Conservation (phyloP, 92 coral and sea anemone genomes). For the Pocillopora meandrina region DNA sequence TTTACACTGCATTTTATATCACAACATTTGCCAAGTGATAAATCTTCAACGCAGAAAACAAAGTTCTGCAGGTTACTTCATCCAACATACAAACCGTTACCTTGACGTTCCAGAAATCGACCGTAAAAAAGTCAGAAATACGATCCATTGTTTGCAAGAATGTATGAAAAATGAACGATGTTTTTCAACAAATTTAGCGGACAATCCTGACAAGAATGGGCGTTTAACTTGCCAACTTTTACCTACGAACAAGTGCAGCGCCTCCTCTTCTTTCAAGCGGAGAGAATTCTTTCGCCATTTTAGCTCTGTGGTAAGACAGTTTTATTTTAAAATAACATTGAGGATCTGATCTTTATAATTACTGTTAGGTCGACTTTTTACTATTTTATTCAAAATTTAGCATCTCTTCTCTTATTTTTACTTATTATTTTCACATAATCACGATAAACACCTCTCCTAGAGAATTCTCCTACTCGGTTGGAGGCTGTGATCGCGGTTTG, state of each 20-base stretch:
- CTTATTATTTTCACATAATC: no score
- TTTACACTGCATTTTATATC: neutral
- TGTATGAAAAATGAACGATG: neutral
- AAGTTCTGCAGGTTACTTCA: neutral
- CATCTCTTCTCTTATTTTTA: no score
- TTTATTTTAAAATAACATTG: neutral
- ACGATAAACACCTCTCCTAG: no score
- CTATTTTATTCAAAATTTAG: no score
- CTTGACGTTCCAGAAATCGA: neutral
- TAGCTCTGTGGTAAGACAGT: slow-evolving; percentile 6
- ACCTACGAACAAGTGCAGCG: neutral
- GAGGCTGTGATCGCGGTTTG: no score
- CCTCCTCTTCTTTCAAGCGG: neutral
- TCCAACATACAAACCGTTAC: neutral
- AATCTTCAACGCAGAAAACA: neutral
- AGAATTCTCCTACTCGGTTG: no score
- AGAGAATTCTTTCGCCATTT: neutral
- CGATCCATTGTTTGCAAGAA: neutral
- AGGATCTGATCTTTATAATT: no score
- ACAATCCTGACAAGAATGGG: neutral
- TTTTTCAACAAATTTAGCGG: neutral
- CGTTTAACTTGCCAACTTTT: neutral
- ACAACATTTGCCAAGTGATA: neutral
- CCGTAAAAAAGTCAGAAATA: neutral
- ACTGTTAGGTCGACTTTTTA: no score